A percentile compares a stretch with the other conserved stretches of the same genome.
Evolutionary conservation across 2,888 invertebrate genomes (phyloP).

Genomic region (Calameuta idolon): DNA sequence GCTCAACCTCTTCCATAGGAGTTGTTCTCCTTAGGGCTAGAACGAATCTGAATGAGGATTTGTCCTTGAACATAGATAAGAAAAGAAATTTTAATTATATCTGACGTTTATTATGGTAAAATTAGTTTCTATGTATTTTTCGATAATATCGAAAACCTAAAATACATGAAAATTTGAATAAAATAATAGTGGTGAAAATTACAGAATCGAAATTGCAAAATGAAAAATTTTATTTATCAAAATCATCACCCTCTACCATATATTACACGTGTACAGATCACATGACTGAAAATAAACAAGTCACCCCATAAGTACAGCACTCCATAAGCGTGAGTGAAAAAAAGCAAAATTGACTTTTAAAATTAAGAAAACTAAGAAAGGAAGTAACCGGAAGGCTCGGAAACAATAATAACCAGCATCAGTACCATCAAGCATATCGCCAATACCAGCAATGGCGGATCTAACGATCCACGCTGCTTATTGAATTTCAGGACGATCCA

Average conservation of each 20-base stretch:
- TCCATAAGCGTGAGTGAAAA: not conserved
- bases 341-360: not conserved
- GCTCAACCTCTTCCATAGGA: not conserved
- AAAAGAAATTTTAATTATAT: not conserved
- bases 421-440: not conserved
- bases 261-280: not conserved
- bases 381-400: not conserved
- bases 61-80: not conserved
- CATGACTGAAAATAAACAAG: not conserved
- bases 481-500: constrained; percentile 31
- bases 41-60: not conserved
- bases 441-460: not conserved
- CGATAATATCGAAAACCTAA: not conserved
- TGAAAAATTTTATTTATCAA: not conserved
- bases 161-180: not conserved
- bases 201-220: not conserved
- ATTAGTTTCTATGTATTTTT: not conserved
- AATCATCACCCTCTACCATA: not conserved
- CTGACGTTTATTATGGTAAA: not conserved
- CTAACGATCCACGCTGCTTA: constrained; percentile 17
- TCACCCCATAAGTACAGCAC: not conserved
- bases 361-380: not conserved
- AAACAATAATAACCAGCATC: not conserved
- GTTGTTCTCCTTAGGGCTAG: not conserved
- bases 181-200: not conserved